Evolutionary conservation across 2,113 vertebrate species (phyloP), one percentile per base, ranked within the genome.

Genomic region (Rostratula benghalensis): DNA sequence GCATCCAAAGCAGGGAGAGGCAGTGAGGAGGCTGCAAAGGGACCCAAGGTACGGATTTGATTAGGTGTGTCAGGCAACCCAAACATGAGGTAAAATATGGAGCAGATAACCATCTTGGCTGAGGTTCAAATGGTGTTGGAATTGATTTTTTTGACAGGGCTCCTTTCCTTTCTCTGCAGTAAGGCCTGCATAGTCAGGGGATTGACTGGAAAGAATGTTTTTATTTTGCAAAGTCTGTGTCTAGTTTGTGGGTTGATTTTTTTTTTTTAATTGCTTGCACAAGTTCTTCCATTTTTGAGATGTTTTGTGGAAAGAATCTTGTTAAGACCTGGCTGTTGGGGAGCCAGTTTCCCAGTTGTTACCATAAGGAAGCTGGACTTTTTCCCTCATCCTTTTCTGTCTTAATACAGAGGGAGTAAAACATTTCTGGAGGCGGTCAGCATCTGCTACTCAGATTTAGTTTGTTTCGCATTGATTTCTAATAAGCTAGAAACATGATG

Each of bases 11-110:
- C 11, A 54, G 53, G 64, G 41, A 90, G 45, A 73, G 61, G 68
- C 41, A 61, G 57, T 17, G 35, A 70, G 19, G 37, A 83, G 60
- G 6, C 61, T 95, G 75, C 45, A 75, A 61, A 53, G 22, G 39
- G 51, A 88, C 60, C 56, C 68, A 78, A 95, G 53, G 43, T 76
- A 33, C 76, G 90, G 57, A 53, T 92, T 93, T 89, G 65, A 92
- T 94, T 96, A 90, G 65, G 61, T 92, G 56, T 71, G 65, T 94
- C 71, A 94, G 77, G 56, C 65, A 95, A 59, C 46, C 28, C n/a
- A 71, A 87, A 87, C 24, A 45, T 3, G 13, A 90, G 69, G 53
- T 71, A 61, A 91, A 95, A 90, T 79, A 79, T 19, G 16, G 77
- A 79, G 46, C 69, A 69, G 67, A 91, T 70, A 90, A 74, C 23